Evolutionary conservation across 2,888 invertebrate genomes (phyloP).

Genomic region (Carcina quercana): DNA sequence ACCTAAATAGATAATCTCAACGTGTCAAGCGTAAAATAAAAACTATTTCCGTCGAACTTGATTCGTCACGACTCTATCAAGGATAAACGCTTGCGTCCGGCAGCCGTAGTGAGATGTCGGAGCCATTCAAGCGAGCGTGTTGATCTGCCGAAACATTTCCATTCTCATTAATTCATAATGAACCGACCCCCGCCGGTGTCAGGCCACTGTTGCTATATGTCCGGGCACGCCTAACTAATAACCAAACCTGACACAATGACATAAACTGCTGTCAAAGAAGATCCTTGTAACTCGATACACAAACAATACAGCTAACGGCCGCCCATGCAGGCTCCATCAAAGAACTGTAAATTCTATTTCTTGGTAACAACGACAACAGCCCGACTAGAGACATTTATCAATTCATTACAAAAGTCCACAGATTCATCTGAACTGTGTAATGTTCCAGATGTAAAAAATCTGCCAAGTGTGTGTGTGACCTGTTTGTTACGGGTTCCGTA

Average conservation of each 20-base stretch:
- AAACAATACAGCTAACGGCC: constrained; percentile 50
- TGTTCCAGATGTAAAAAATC: constrained; percentile 54
- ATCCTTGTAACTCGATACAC: constrained; percentile 54
- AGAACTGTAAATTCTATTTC: constrained; percentile 72
- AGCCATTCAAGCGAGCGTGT: constrained; percentile 32
- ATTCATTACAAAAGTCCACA: constrained; percentile 67
- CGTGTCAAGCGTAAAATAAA: no score
- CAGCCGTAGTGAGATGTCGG: constrained; percentile 35
- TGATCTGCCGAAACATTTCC: constrained; percentile 50
- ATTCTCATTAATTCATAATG: constrained; percentile 60
- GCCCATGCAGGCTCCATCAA: constrained; percentile 40
- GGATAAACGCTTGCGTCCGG: constrained; percentile 23
- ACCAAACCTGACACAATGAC: constrained; percentile 46
- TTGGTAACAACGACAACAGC: constrained; percentile 62
- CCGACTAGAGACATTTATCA: constrained; percentile 61
- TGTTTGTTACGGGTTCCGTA: no score
- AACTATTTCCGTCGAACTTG: constrained; percentile 17
- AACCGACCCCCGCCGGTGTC: constrained; percentile 43
- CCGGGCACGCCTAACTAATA: constrained; percentile 46
- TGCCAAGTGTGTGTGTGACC: no score
- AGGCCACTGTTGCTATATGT: constrained; percentile 35
- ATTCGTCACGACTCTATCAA: constrained; percentile 28
- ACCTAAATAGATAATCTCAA: no score
- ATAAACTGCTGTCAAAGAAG: constrained; percentile 46
- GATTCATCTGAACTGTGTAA: constrained; percentile 63